phyloP scores from a whole-genome alignment of 1,140 invertebrate species.

The Temnothorax longispinosus region DNA sequence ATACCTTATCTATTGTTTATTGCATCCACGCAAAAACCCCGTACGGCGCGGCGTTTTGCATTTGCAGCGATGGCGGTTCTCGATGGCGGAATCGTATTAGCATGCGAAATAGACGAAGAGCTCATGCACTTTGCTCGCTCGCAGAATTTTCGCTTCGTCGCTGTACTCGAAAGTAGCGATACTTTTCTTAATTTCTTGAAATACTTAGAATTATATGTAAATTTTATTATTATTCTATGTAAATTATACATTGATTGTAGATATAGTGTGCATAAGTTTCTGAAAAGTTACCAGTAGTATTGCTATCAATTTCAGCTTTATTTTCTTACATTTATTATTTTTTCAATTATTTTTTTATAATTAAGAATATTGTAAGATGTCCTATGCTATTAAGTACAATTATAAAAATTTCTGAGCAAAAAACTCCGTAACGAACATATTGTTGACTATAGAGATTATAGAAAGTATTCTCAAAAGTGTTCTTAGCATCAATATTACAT shows the following conservation, averaged over 20 bases:
- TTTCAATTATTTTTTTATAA: too few species aligned
- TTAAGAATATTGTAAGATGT: too few species aligned
- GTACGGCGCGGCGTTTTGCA: constrained; percentile 50
- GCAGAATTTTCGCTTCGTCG: constrained; percentile 41
- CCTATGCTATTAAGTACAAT: too few species aligned
- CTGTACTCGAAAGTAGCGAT: neutral
- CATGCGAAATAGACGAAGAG: constrained; percentile 39
- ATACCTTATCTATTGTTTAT: constrained; percentile 62
- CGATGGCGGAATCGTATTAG: constrained; percentile 57
- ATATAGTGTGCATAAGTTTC: neutral
- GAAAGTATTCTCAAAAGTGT: too few species aligned
- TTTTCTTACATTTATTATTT: neutral
- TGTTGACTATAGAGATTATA: too few species aligned
- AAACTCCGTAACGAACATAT: too few species aligned
- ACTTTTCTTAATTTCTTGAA: constrained; percentile 30
- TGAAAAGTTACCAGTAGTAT: neutral
- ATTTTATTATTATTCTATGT: neutral
- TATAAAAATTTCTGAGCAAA: too few species aligned
- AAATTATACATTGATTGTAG: neutral
- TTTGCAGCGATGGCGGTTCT: constrained; percentile 44
- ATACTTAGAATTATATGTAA: neutral
- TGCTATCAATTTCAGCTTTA: neutral
- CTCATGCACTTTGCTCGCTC: constrained; percentile 7
- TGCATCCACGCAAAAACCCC: constrained; percentile 45
- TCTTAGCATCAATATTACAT: constrained; percentile 16